phyloP scores from a whole-genome alignment of 1,140 invertebrate genomes.

The Pentalonia nigronervosa region DNA sequence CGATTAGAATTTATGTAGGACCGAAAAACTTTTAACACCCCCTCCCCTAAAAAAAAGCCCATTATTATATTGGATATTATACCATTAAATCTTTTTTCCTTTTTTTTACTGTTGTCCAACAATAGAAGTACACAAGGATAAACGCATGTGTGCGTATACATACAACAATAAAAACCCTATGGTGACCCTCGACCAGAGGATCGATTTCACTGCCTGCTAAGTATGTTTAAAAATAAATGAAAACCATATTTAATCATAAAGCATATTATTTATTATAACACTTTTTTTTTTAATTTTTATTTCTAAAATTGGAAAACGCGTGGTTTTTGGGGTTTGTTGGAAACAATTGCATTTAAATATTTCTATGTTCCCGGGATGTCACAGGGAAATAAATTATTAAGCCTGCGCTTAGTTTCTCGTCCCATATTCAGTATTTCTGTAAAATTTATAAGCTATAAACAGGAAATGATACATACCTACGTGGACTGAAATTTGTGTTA shows the following conservation, averaged over 20 bases:
- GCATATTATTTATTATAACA: slow-evolving; percentile 36
- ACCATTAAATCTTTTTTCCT: slow-evolving; percentile 44
- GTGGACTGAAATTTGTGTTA: slow-evolving; percentile 10
- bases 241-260: slow-evolving; percentile 40
- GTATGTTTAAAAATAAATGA: slow-evolving; percentile 51
- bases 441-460: neutral
- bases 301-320: neutral
- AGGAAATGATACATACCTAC: slow-evolving; percentile 24
- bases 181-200: neutral
- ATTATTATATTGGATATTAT: slow-evolving; percentile 54
- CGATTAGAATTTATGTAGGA: slow-evolving; percentile 49
- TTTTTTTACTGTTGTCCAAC: slow-evolving; percentile 39
- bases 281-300: neutral
- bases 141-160: neutral
- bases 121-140: slow-evolving; percentile 34
- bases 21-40: slow-evolving; percentile 40
- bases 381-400: slow-evolving; percentile 43
- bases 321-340: neutral
- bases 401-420: neutral
- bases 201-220: slow-evolving; percentile 37
- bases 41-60: neutral
- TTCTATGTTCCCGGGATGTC: neutral
- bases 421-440: neutral
- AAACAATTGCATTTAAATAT: slow-evolving; percentile 37
- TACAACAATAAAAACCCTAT: slow-evolving; percentile 38